Evolutionary conservation across 2,888 invertebrate species (phyloP), one percentile per base, ranked within the genome.

Genomic region (Leucophora obtusa): DNA sequence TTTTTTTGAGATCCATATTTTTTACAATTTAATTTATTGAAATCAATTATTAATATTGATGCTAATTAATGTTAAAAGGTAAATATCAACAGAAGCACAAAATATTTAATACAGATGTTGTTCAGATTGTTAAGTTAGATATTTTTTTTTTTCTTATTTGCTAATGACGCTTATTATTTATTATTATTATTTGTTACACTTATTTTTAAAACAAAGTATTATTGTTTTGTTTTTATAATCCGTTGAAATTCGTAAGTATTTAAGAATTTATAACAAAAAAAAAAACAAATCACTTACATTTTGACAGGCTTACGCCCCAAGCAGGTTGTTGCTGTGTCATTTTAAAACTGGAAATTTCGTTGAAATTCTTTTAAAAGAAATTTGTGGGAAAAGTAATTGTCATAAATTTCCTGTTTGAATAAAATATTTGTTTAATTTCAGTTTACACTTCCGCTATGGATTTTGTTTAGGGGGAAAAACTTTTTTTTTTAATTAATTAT

Each of bases 261-360:
- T 17, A 14, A 35, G 15, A 38, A 6, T 38, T 47, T 47, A 14
- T 47, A n/a, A 14, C 15, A 71, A 69, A 58, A 5, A 35, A 53
- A 35, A 60, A 56, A 51, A 38, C 43, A n/a, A 56, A 70, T 35
- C 84, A 89, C 89, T 89, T 89, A 89, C 89, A 89, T 85, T 84
- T 86, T 69, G 89, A 88, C 58, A 89, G 79, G 84, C 63, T 86
- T 82, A 88, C 81, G 83, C 89, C 89, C 89, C 89, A 89, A 85
- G 85, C 85, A 70, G 89, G 89, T 83, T 89, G 89, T 83, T 86
- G 85, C 82, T 87, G 86, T 82, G 87, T 86, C 89, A 89, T 89
- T 84, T 83, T 84, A 8, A 43, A 35, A 11, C 8, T 65, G 18
- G 15, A n/a, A 59, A n/a, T 21, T 8, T 28, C 58, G 18, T 50